phyloP scores from a whole-genome alignment of 2,113 vertebrate species.

The Epinephelus cyanopodus region DNA sequence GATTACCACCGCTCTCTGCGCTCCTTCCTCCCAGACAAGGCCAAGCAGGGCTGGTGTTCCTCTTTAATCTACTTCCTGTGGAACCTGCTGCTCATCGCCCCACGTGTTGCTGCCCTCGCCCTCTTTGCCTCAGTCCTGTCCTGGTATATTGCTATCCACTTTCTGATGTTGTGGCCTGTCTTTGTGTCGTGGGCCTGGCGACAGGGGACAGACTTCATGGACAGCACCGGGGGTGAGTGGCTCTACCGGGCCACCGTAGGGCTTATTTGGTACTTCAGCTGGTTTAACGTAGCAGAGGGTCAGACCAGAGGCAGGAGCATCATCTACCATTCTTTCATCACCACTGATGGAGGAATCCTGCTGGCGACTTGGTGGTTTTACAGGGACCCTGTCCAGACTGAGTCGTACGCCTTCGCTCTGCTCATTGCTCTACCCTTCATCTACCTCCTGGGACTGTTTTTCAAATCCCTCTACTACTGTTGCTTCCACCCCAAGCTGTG shows the following conservation, averaged over 20 bases:
- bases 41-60: conserved; percentile 83
- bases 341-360: conserved; percentile 86
- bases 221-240: conserved; percentile 82
- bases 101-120: conserved; percentile 86
- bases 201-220: conserved; percentile 93
- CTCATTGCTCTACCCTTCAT: conserved; percentile 66
- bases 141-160: conserved; percentile 82
- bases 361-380: conserved; percentile 82
- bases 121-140: conserved; percentile 90
- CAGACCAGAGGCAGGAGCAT: conserved; percentile 84
- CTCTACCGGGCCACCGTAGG: conserved; percentile 91
- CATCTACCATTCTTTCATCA: conserved; percentile 90
- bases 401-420: conserved; percentile 48
- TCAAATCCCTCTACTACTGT: conserved; percentile 89
- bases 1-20: conserved; percentile 95
- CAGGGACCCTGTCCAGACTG: conserved; percentile 59
- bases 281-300: conserved; percentile 93
- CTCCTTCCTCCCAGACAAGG: conserved; percentile 89
- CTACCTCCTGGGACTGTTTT: conserved; percentile 86
- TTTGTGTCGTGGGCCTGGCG: conserved; percentile 89
- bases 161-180: conserved; percentile 84
- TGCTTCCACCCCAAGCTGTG: conserved; percentile 88
- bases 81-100: conserved; percentile 93
- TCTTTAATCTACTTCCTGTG: conserved; percentile 91
- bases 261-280: conserved; percentile 95